These are phyloP conservation scores for Proales similis DNA, from an alignment of 1,140 invertebrate species.

Conservation along the genomic window DNA sequence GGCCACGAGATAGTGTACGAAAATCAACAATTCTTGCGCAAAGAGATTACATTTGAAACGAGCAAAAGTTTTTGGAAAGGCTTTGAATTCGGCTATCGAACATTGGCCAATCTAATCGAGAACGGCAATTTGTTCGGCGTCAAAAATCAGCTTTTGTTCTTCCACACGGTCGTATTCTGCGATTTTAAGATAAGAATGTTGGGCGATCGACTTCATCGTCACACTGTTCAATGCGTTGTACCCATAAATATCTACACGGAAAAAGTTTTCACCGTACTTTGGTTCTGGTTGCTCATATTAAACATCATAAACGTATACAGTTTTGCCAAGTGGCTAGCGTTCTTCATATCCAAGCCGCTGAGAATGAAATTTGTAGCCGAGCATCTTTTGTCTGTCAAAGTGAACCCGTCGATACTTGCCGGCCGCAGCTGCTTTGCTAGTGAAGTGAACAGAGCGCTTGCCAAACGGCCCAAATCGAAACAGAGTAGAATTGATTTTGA, in stretches of 20 bases:
- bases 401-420: neutral
- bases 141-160: slow-evolving; percentile 10
- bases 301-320: slow-evolving; percentile 9
- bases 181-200: slow-evolving; percentile 38
- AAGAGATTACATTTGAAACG: slow-evolving; percentile 21
- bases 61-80: slow-evolving; percentile 1
- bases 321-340: slow-evolving; percentile 6
- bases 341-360: slow-evolving; percentile 11
- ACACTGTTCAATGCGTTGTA: slow-evolving; percentile 54
- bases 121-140: slow-evolving; percentile 5
- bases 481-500: slow-evolving; percentile 28
- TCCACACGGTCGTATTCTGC: slow-evolving; percentile 37
- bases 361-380: slow-evolving; percentile 16
- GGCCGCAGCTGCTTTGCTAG: too few species aligned
- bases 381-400: slow-evolving; percentile 13
- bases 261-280: slow-evolving; percentile 54
- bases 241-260: slow-evolving; percentile 56
- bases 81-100: slow-evolving; percentile 8
- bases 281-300: slow-evolving; percentile 49
- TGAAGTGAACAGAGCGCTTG: too few species aligned
- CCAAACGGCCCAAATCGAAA: too few species aligned
- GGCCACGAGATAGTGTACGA: neutral
- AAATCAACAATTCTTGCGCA: neutral
- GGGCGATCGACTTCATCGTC: slow-evolving; percentile 45
- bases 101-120: slow-evolving; percentile 17